Evolutionary conservation across 2,797 vertebrate species (phyloP).

Genomic region (Octomys mimax): DNA sequence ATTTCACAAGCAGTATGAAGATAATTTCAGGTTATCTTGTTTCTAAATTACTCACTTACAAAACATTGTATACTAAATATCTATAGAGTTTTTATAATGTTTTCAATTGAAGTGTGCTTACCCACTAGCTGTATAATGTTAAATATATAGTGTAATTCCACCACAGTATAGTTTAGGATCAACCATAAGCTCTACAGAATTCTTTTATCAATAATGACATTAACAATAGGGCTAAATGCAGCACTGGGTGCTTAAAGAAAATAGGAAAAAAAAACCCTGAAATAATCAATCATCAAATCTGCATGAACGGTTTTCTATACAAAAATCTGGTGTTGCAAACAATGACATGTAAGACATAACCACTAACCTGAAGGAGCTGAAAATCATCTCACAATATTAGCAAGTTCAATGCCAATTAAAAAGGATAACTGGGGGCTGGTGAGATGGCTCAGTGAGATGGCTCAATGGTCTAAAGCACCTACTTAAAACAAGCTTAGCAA

Average conservation of each 20-base stretch:
- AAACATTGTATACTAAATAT: conserved; percentile 14
- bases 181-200: background rate
- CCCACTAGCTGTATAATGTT: background rate
- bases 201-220: conserved; percentile 16
- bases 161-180: background rate
- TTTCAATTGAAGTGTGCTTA: conserved; percentile 37
- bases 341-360: background rate
- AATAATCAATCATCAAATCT: background rate
- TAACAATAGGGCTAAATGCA: background rate
- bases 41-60: conserved; percentile 58
- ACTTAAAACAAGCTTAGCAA: no score
- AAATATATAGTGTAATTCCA: background rate
- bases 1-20: conserved; percentile 44
- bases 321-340: background rate
- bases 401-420: conserved; percentile 33
- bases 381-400: background rate
- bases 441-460: no score
- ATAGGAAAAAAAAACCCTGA: background rate
- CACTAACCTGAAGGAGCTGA: background rate
- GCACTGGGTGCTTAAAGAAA: background rate
- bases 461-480: no score
- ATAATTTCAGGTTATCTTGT: conserved; percentile 49
- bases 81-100: background rate
- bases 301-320: background rate
- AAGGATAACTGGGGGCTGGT: no score